Percentiles rank a stretch among this genome's conserved stretches.
Evolutionary conservation across 2,113 vertebrate species (phyloP).

Genomic region (Sterrhoptilus dennistouni): DNA sequence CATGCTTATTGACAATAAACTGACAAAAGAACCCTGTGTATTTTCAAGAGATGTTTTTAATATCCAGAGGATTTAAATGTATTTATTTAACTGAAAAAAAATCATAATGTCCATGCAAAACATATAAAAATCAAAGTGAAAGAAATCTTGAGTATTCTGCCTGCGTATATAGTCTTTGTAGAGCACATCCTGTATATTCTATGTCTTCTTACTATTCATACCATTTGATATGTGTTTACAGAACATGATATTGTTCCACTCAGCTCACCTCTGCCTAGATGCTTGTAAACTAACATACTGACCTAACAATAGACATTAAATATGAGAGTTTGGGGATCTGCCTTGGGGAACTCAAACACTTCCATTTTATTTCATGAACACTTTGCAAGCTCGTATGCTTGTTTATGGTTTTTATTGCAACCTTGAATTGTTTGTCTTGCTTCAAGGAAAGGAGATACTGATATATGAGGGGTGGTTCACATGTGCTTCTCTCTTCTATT

Average conservation of each 20-base stretch:
- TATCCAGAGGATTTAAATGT: neutral
- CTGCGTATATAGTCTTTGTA: neutral
- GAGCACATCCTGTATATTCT: neutral
- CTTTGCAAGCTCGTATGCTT: neutral
- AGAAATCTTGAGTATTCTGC: neutral
- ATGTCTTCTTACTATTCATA: neutral
- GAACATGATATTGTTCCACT: neutral
- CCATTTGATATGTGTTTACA: neutral
- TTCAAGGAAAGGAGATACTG: slow-evolving; percentile 1
- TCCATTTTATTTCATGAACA: slow-evolving; percentile 23
- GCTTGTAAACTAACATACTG: neutral
- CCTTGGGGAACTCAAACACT: slow-evolving; percentile 2
- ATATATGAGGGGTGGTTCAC: neutral
- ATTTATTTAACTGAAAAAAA: neutral
- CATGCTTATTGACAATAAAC: neutral
- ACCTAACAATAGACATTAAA: neutral
- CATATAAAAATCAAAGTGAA: neutral
- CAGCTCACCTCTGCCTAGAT: neutral
- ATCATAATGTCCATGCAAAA: neutral
- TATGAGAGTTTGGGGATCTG: neutral
- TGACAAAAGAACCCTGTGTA: neutral
- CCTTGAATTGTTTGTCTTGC: neutral
- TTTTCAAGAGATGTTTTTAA: neutral
- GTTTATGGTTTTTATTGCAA: slow-evolving; percentile 10
- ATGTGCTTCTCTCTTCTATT: neutral